A percentile compares a stretch with the other conserved stretches of the same genome.
Conservation (phyloP, 2,888 invertebrate species). For the Cataglyphis cursor region DNA sequence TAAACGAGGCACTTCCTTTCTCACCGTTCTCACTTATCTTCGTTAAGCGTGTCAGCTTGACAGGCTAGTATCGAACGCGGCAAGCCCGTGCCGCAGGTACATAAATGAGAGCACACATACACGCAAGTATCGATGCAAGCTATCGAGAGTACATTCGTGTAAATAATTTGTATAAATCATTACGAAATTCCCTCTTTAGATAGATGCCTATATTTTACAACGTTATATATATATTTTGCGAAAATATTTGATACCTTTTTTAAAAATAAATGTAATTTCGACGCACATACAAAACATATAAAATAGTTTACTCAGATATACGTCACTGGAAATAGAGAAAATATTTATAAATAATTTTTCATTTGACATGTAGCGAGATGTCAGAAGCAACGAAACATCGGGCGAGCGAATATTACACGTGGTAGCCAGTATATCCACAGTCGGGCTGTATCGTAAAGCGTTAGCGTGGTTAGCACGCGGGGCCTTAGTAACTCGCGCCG, state of each 20-base stretch:
- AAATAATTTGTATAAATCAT: constrained; percentile 21
- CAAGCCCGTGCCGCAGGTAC: constrained; percentile 47
- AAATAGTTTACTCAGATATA: no score
- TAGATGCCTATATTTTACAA: neutral
- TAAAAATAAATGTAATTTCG: neutral
- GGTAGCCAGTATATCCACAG: constrained; percentile 41
- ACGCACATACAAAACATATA: neutral
- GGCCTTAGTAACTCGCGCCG: constrained; percentile 67
- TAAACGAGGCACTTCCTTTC: constrained; percentile 57
- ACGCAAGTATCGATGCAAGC: constrained; percentile 36
- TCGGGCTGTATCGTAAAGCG: constrained; percentile 53
- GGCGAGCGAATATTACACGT: constrained; percentile 43
- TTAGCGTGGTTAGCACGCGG: constrained; percentile 68
- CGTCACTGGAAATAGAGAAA: neutral
- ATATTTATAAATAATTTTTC: constrained; percentile 62
- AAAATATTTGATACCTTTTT: neutral
- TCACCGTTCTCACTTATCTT: constrained; percentile 57
- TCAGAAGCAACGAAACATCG: constrained; percentile 17
- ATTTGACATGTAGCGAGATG: constrained; percentile 64
- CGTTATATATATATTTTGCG: neutral
- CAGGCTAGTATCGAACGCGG: constrained; percentile 54
- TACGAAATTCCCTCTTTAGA: neutral
- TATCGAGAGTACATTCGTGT: neutral
- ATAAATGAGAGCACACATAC: constrained; percentile 44
- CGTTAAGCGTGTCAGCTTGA: constrained; percentile 57